Percentiles rank a stretch among this genome's conserved stretches.
Evolutionary conservation across 2,888 invertebrate species (phyloP).

Genomic region (Willowsia nigromaculata): DNA sequence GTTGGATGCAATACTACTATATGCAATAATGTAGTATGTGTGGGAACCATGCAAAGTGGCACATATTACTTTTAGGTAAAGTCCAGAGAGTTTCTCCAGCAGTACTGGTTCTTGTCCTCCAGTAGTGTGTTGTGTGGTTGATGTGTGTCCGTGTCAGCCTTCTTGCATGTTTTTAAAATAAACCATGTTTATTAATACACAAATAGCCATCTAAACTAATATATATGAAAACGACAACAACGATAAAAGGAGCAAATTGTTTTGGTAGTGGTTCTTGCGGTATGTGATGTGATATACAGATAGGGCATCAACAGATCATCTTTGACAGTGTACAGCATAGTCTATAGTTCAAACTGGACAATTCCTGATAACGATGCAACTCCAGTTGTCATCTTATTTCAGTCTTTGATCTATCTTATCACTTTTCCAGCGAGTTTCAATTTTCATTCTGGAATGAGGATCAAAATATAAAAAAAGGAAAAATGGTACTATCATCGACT

Average conservation of each 20-base stretch:
- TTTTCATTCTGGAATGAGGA: background rate
- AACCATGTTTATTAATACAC: conserved; percentile 26
- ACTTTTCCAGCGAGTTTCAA: background rate
- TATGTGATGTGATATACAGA: background rate
- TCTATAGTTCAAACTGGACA: conserved; percentile 3
- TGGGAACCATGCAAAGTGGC: conserved; percentile 2
- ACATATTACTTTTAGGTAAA: conserved; percentile 12
- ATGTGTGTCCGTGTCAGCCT: background rate
- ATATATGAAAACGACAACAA: background rate
- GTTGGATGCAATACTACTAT: background rate
- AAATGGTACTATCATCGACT: background rate
- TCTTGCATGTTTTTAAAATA: conserved; percentile 26
- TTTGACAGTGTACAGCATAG: too few relatives aligned
- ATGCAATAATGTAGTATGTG: background rate
- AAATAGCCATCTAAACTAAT: conserved; percentile 10
- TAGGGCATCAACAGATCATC: background rate
- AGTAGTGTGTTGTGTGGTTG: conserved; percentile 16
- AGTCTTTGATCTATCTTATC: background rate
- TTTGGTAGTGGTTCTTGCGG: background rate
- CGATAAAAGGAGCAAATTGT: background rate
- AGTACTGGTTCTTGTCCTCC: conserved; percentile 29
- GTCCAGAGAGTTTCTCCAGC: conserved; percentile 46
- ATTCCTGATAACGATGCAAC: background rate
- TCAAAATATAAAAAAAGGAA: background rate
- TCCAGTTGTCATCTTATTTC: background rate